Conservation (phyloP, 2,888 invertebrate genomes). For the Agonopterix arenella region DNA sequence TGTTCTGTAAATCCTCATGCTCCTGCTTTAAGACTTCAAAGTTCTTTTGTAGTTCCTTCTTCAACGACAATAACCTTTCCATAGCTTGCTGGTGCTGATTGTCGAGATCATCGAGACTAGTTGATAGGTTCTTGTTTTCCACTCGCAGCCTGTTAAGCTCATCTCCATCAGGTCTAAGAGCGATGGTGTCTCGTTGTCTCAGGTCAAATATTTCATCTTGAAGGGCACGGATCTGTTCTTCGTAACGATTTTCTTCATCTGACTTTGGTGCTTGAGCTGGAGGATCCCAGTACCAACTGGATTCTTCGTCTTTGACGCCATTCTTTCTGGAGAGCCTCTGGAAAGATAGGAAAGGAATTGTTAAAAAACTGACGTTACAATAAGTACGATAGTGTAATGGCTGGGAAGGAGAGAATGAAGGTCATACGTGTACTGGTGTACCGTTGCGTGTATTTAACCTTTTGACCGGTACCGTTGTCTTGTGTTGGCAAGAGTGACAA, state of each 20-base stretch:
- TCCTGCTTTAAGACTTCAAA: slow-evolving; percentile 66
- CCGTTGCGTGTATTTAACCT: no score
- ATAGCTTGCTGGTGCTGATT: slow-evolving; percentile 84
- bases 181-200: slow-evolving; percentile 40
- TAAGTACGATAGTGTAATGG: no score
- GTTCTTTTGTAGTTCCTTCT: slow-evolving; percentile 72
- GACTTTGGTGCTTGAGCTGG: slow-evolving; percentile 37
- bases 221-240: slow-evolving; percentile 49
- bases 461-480: no score
- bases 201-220: slow-evolving; percentile 61
- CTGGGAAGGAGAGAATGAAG: no score
- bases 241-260: slow-evolving; percentile 40
- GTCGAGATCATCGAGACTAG: slow-evolving; percentile 83
- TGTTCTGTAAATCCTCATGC: slow-evolving; percentile 58
- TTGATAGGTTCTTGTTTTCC: slow-evolving; percentile 75
- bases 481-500: no score
- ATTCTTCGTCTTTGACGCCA: slow-evolving; percentile 64
- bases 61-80: slow-evolving; percentile 73
- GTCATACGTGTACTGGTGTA: background rate
- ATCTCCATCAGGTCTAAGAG: slow-evolving; percentile 36
- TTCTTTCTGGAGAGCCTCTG: slow-evolving; percentile 61
- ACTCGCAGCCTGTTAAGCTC: slow-evolving; percentile 70
- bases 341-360: slow-evolving; percentile 36
- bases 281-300: slow-evolving; percentile 75
- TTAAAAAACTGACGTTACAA: background rate